Evolutionary conservation across 37 sponge, comb jelly and placozoan genomes (phyloP).

Genomic region (Axinella damicornis): DNA sequence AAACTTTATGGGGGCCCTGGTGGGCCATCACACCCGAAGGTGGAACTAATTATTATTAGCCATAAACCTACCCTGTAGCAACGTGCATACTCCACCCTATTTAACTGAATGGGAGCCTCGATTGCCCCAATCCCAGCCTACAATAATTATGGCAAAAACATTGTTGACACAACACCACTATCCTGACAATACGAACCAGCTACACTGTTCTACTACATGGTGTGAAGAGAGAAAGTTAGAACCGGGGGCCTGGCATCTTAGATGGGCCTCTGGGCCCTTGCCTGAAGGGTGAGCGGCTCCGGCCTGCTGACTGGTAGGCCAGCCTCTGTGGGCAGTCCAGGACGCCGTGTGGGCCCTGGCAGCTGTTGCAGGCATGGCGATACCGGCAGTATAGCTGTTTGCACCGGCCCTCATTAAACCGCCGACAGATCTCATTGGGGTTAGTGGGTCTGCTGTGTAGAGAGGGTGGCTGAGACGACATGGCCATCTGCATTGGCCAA

Average conservation of each 20-base stretch:
- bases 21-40: conserved; percentile 13
- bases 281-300: conserved; percentile 11
- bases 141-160: too few species aligned
- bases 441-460: too few species aligned
- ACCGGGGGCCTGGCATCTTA: background rate
- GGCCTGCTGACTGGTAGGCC: background rate
- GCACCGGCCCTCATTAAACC: background rate
- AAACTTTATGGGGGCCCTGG: background rate
- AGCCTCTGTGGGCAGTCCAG: background rate
- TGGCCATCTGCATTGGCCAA: background rate
- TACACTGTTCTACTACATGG: too few species aligned
- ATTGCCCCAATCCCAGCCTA: too few species aligned
- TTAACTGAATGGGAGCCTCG: too few species aligned
- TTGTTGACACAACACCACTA: too few species aligned
- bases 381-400: too few species aligned
- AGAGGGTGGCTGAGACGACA: background rate
- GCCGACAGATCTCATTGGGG: conserved; percentile 6
- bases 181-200: too few species aligned
- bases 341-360: background rate
- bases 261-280: background rate
- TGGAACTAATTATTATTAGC: background rate
- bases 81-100: too few species aligned
- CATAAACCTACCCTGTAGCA: too few species aligned
- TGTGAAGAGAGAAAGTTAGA: too few species aligned
- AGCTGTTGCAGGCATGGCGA: background rate